Percentiles rank a stretch among this genome's conserved stretches.
Conservation (phyloP, 1,140 invertebrate species). For the Halyomorpha halys region DNA sequence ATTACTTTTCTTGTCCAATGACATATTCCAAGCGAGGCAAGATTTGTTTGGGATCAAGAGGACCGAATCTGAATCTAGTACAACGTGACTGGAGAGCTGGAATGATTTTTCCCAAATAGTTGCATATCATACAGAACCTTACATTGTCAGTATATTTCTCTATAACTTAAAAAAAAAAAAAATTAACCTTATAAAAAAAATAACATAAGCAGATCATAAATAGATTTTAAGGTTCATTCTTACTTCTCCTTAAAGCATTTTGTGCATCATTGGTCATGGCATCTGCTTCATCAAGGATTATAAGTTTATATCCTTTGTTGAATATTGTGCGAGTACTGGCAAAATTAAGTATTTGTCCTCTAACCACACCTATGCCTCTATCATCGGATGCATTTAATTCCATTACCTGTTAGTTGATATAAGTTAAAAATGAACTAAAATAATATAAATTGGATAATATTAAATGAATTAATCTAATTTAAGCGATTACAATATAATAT, state of each 20-base stretch:
- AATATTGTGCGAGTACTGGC: conserved; percentile 95
- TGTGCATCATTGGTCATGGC: conserved; percentile 99
- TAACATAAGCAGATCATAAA: no score
- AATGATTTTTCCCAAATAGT: conserved; percentile 97
- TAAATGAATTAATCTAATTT: no score
- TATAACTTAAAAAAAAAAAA: conserved; percentile 59
- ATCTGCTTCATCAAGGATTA: conserved; percentile 99
- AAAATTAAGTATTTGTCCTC: conserved; percentile 94
- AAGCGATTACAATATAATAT: no score
- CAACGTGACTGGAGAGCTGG: conserved; percentile 96
- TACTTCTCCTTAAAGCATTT: conserved; percentile 92
- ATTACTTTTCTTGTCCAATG: conserved; percentile 72
- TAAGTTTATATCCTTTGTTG: conserved; percentile 85
- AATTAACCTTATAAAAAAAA: not conserved
- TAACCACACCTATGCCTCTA: conserved; percentile 91
- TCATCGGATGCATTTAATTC: conserved; percentile 97
- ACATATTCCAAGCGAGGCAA: conserved; percentile 80
- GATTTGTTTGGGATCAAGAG: conserved; percentile 76
- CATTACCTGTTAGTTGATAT: conserved; percentile 28
- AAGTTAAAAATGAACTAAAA: no score
- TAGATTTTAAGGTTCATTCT: conserved; percentile 32
- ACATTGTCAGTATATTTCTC: conserved; percentile 99
- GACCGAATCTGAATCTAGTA: conserved; percentile 94
- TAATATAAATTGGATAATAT: no score
- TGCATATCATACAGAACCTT: conserved; percentile 97